These are phyloP conservation scores for Epinephelus lanceolatus DNA, from an alignment of 2,113 vertebrate genomes.

Conservation along the genomic window DNA sequence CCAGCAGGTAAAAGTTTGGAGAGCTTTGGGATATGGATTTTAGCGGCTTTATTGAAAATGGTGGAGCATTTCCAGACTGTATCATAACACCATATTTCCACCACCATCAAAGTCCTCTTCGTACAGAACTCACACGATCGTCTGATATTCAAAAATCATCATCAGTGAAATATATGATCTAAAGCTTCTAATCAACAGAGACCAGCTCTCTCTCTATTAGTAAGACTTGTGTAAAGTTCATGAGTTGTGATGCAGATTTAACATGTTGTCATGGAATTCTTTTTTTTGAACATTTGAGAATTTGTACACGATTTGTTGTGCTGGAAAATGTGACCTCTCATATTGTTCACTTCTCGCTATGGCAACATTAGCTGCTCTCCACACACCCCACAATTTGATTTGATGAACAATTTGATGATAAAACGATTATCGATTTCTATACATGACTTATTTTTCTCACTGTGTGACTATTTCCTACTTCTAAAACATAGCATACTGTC, in stretches of 20 bases:
- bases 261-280: not conserved
- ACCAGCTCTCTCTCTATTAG: constrained; percentile 43
- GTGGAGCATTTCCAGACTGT: constrained; percentile 66
- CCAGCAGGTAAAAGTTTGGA: constrained; percentile 84
- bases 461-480: too few relatives aligned
- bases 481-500: too few relatives aligned
- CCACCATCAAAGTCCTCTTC: constrained; percentile 48
- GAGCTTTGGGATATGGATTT: constrained; percentile 78
- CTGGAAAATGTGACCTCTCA: not conserved
- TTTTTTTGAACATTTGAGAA: not conserved
- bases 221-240: constrained; percentile 23
- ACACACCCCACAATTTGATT: too few relatives aligned
- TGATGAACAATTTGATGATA: too few relatives aligned
- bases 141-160: constrained; percentile 55
- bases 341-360: too few relatives aligned
- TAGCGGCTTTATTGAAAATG: constrained; percentile 72
- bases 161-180: constrained; percentile 56
- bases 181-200: constrained; percentile 28
- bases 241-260: not conserved
- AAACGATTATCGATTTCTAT: too few relatives aligned
- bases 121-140: constrained; percentile 26
- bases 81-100: constrained; percentile 64
- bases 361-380: too few relatives aligned
- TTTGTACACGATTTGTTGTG: not conserved
- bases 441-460: too few relatives aligned